Evolutionary conservation across 2,888 invertebrate genomes (phyloP).

Genomic region (Polylopha cassiicola): DNA sequence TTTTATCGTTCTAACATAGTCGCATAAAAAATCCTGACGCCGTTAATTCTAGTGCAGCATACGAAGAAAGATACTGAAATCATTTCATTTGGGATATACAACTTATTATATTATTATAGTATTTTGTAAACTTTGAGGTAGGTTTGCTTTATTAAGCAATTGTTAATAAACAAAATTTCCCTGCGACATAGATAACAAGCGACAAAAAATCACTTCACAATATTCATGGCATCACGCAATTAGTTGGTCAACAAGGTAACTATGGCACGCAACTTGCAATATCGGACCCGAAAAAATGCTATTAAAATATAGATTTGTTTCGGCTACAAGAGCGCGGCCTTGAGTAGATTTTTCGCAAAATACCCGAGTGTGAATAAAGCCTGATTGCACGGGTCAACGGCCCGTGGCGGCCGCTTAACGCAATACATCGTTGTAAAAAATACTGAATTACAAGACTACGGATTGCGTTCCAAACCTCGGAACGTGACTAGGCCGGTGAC

Average conservation of each 20-base stretch:
- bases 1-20: too few species aligned
- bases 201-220: conserved; percentile 15
- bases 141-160: too few species aligned
- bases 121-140: not conserved
- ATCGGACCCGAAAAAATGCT: conserved; percentile 39
- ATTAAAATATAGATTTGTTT: conserved; percentile 67
- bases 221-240: conserved; percentile 39
- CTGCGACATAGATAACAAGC: conserved; percentile 1
- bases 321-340: conserved; percentile 62
- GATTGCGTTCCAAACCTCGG: conserved; percentile 39
- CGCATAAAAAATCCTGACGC: too few species aligned
- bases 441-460: conserved; percentile 38
- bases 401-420: conserved; percentile 39
- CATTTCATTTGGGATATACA: too few species aligned
- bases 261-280: conserved; percentile 55
- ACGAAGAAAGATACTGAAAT: too few species aligned
- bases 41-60: too few species aligned
- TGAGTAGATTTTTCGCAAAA: conserved; percentile 60
- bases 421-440: conserved; percentile 25
- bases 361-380: conserved; percentile 37
- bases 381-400: conserved; percentile 53
- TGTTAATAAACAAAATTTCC: not conserved
- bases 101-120: too few species aligned
- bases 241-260: conserved; percentile 39
- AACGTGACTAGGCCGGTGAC: conserved; percentile 43